Conservation (phyloP, 2,113 vertebrate species). For the Pteruthius melanotis region DNA sequence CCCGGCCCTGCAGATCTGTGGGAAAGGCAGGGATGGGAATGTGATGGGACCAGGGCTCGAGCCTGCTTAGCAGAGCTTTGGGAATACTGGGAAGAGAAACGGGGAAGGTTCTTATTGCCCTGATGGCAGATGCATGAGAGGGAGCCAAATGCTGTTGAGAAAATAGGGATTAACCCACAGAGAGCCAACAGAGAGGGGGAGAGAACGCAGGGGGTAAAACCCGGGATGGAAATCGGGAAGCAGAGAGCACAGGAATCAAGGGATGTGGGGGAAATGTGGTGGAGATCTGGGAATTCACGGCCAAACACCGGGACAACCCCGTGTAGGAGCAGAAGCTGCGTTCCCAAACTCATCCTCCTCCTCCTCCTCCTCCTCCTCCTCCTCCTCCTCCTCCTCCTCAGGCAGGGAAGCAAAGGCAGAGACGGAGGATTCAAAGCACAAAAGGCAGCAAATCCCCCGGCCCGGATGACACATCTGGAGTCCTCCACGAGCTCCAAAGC, state of each 20-base stretch:
- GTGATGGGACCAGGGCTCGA: fast-evolving
- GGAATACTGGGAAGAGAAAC: not conserved
- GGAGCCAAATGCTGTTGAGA: not conserved
- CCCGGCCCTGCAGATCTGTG: not conserved
- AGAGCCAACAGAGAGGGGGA: not conserved
- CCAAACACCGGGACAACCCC: not conserved
- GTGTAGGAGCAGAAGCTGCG: fast-evolving
- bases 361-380: not conserved
- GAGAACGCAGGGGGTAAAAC: not conserved
- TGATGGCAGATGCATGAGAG: not conserved
- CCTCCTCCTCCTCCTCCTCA: not conserved
- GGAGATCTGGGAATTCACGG: fast-evolving
- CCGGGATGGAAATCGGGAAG: not conserved
- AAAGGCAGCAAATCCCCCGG: not conserved
- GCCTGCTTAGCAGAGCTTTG: not conserved
- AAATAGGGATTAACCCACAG: constrained; percentile 19
- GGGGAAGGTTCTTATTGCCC: not conserved
- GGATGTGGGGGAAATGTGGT: fast-evolving
- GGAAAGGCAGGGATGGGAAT: not conserved
- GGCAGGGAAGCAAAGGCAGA: not conserved
- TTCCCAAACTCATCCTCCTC: not conserved
- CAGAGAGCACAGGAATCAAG: not conserved
- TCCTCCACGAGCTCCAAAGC: not conserved
- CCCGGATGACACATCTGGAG: constrained; percentile 19
- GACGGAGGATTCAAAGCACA: not conserved